Base-by-base conservation (phyloP, 2,888 invertebrate species). In the Trachelus iudaicus region DNA sequence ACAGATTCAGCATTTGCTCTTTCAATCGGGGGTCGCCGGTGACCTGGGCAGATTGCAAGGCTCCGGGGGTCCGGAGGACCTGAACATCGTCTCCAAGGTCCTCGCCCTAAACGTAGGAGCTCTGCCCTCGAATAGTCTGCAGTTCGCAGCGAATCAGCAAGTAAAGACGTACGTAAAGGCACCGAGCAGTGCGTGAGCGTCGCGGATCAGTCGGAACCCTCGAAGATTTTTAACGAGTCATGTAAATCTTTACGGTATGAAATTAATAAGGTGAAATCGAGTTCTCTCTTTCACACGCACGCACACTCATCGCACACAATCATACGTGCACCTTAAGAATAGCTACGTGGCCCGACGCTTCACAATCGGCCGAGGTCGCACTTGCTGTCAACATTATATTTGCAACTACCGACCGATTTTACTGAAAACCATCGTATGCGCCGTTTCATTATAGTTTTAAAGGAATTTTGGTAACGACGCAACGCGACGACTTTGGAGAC, bases 61-160 rank as follows among this genome's bases (percentile, higher is more conserved):
- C 37, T 92, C 92, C 73, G 93, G 94, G 83, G 92, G 92, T 81
- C 94, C 94, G 78, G 96, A 96, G 89, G 96, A 97, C 91, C 92
- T 97, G 76, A 96, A 95, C 89, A 95, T 97, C 86, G 96, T 97
- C 68, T 95, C 96, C 73, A 96, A 96, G 92, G 95, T 97, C 80
- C 92, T 97, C 86, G 96, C 96, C 12, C 92, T 96, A 77, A 96
- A 97, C 91, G 96, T 96, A 86, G 95, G 95, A 75, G 92, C 95
- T n/a, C 88, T 94, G 11, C 86, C 93, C 1, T 82, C 79, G 31
- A 89, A 88, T 31, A 85, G 83, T 81, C 76, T 83, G 6, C 87
- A 87, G 30, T 89, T 81, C 56, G 77, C 76, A 74, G 79, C 78
- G 73, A 85, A 83, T 69, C 71, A 73, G 71, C 75, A 73, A 78